These are phyloP conservation scores for Stegodyphus dumicola DNA, from an alignment of 1,140 invertebrate species.

Conservation along the genomic window DNA sequence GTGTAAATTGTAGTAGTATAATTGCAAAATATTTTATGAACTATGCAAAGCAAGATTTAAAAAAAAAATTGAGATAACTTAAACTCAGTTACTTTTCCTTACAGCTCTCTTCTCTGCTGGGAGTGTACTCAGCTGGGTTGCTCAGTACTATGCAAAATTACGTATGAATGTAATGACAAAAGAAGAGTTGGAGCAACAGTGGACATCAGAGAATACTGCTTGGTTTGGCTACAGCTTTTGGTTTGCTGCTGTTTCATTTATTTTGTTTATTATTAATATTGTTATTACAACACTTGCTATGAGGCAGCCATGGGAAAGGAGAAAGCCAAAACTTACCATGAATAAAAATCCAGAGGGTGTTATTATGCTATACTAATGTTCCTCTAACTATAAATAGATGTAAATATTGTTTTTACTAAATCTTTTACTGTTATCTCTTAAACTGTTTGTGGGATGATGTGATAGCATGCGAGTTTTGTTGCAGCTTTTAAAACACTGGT, in stretches of 20 bases:
- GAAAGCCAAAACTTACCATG: conserved; percentile 70
- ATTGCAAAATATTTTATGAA: too few relatives aligned
- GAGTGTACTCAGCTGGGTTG: conserved; percentile 79
- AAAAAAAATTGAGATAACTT: too few relatives aligned
- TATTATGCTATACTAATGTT: conserved; percentile 81
- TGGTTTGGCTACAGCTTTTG: conserved; percentile 83
- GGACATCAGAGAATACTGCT: conserved; percentile 78
- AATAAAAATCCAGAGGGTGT: conserved; percentile 86
- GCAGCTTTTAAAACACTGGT: too few relatives aligned
- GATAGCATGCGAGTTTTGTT: background rate
- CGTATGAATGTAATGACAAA: conserved; percentile 81
- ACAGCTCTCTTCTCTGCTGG: conserved; percentile 78
- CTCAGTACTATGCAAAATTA: conserved; percentile 80
- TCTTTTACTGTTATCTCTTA: background rate
- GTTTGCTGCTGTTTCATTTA: conserved; percentile 79
- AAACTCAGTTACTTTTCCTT: conserved; percentile 66
- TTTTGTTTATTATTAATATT: conserved; percentile 80
- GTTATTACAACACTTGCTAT: conserved; percentile 80
- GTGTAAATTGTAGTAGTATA: too few relatives aligned
- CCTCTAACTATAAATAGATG: background rate
- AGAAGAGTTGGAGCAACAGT: conserved; percentile 79
- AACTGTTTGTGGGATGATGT: background rate
- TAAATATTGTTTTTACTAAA: conserved; percentile 1
- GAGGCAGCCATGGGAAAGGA: conserved; percentile 73
- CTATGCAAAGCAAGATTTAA: too few relatives aligned